A percentile compares a stretch with the other conserved stretches of the same genome.
Evolutionary conservation across 2,113 vertebrate genomes (phyloP).

Genomic region (Lamprologus speciosus): DNA sequence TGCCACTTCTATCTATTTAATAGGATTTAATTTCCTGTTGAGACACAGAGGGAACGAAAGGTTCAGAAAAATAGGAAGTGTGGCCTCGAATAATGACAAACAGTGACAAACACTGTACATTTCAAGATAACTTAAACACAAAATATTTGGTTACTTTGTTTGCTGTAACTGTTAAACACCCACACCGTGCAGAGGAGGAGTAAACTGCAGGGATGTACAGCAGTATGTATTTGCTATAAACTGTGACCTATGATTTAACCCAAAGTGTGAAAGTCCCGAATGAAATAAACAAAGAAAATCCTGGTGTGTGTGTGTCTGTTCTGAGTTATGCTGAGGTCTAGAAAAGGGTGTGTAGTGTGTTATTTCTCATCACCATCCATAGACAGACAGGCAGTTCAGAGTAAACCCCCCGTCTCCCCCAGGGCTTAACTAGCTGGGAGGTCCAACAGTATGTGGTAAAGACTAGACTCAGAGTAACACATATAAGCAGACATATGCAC

Average conservation of each 20-base stretch:
- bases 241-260: constrained; percentile 23
- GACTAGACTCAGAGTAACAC: constrained; percentile 33
- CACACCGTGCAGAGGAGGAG: neutral
- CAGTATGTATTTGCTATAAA: neutral
- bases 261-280: constrained; percentile 8
- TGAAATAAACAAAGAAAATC: constrained; percentile 3
- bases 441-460: constrained; percentile 36
- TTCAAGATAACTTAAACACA: neutral
- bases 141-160: neutral
- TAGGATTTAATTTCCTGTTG: neutral
- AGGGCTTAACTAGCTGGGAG: constrained; percentile 55
- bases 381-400: constrained; percentile 31
- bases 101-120: neutral
- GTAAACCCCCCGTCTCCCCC: constrained; percentile 36
- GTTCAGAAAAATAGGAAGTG: neutral
- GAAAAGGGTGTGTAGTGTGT: constrained; percentile 23
- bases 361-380: constrained; percentile 40
- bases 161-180: neutral
- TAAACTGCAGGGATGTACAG: neutral
- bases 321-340: constrained; percentile 32
- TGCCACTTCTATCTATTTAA: neutral
- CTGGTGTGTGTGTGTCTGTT: constrained; percentile 1
- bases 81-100: neutral
- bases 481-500: constrained; percentile 33
- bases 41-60: neutral